Evolutionary conservation across 2,888 invertebrate genomes (phyloP), one percentile per base, ranked within the genome.

Genomic region (Mythimna vitellina): DNA sequence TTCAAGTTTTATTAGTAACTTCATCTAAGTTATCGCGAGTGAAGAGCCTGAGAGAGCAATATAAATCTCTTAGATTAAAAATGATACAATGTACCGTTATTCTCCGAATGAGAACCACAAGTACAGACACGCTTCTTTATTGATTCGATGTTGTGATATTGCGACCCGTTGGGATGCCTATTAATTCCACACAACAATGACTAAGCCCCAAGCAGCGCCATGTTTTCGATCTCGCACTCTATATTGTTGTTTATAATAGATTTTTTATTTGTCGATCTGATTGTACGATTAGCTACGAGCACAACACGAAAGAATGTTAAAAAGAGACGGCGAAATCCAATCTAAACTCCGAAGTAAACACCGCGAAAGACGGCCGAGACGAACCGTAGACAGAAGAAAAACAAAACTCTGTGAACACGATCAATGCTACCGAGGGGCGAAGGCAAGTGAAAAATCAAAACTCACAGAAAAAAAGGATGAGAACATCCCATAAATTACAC

Each of bases 321-420:
- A 92, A 90, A 87, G 89, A 88, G 89, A 89, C 85, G 88, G 88
- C 88, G 82, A 92, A 94, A 94, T 92, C 89, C 91, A 94, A 95
- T 94, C 91, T 91, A 91, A 94, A 92, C 90, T 92, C 92, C 86
- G 92, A 91, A 92, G 93, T 92, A 94, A 95, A 95, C 92, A 93
- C 89, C 89, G 89, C 89, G 88, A 89, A 91, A 92, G 90, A 89
- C 90, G 89, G 87, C 84, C 86, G 90, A 94, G 93, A 94, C 93
- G 89, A 90, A 89, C 89, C 87, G 93, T 93, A 95, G 94, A 95
- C 94, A 92, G 89, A 94, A 94, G 94, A 94, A 94, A 95, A 95
- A 95, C 92, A 94, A 95, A 95, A 94, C 90, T 89, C 74, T 78
- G 81, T 88, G 88, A 91, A 89, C 91, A 85, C 91, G 92, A 93